Evolutionary conservation across 2,113 vertebrate genomes (phyloP).

Genomic region (Xiphorhynchus elegans): DNA sequence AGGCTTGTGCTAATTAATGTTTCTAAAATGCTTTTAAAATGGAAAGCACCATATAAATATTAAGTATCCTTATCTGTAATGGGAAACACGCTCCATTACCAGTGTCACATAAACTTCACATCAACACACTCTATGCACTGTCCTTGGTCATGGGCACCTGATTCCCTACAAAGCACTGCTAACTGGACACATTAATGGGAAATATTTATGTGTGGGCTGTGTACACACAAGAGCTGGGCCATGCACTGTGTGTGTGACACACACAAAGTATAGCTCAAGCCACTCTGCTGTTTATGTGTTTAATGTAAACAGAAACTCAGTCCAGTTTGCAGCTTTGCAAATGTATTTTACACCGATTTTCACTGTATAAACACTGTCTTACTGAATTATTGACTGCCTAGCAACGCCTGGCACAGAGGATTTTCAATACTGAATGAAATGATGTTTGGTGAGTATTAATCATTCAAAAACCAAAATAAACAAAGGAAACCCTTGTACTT

Average conservation of each 20-base stretch:
- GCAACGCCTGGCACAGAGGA: not conserved
- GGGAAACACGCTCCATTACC: slow-evolving; percentile 16
- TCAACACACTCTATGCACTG: not conserved
- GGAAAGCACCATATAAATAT: slow-evolving; percentile 21
- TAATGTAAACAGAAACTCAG: slow-evolving; percentile 7
- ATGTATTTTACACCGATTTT: not conserved
- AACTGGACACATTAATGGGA: not conserved
- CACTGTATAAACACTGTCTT: slow-evolving; percentile 2
- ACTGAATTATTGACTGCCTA: slow-evolving; percentile 5
- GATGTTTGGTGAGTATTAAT: not conserved
- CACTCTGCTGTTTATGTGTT: not conserved
- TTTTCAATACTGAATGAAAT: not conserved
- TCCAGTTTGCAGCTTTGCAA: not conserved
- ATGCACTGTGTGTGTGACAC: not conserved
- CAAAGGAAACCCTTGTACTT: not conserved
- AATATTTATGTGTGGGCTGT: slow-evolving; percentile 29
- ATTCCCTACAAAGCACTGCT: slow-evolving; percentile 9
- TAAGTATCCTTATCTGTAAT: slow-evolving; percentile 45
- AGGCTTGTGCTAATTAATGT: slow-evolving; percentile 9
- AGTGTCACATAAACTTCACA: slow-evolving; percentile 27
- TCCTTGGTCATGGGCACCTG: not conserved
- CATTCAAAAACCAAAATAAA: not conserved
- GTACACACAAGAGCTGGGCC: not conserved
- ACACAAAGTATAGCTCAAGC: not conserved
- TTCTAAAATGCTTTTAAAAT: slow-evolving; percentile 29